Evolutionary conservation across 2,888 invertebrate species (phyloP), one percentile per base, ranked within the genome.

Genomic region (Cephus spinipes): DNA sequence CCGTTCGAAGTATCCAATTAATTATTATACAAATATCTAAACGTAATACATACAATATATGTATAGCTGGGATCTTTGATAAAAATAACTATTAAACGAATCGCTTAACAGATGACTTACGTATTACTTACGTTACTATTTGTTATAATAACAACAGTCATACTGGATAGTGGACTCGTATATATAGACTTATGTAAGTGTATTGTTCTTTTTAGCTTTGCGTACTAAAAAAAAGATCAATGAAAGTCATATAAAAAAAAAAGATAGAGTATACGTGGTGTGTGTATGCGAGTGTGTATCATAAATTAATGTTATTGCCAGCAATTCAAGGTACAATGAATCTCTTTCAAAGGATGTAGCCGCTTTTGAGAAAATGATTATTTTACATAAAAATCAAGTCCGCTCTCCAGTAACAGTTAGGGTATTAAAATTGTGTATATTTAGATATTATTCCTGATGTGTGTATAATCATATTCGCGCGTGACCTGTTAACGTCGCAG

Each of bases 91-190:
- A 80, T 77, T 73, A 82, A 83, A 81, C 81, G 75, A 81, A 83
- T 82, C 75, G 80, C 79, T 85, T 82, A 83, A 85, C 75, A 83
- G 79, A 80, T 85, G 80, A 77, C 82, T 87, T 83, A 84, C 77
- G 80, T 80, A 83, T 79, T 36, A 36, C 36, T 36, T 36, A 36
- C 12, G 12, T 36, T 12, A 36, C 81, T 83, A 23, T 68, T 4
- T 68, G 84, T 11, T 68, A 84, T 76, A 82, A 81, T 84, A 85
- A 85, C 85, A 86, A 86, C 83, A 87, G 86, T 83, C 84, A 83
- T 85, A 85, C 83, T 82, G 84, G 82, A 85, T 83, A 85, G 81
- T 82, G 83, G 82, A 82, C 81, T 73, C 34, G 33, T 33, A 69
- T 30, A 69, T 69, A 30, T n/a, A 69, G 30, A 9, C 12, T 32